Conservation (phyloP, 2,113 vertebrate genomes). For the Paramormyrops kingsleyae region DNA sequence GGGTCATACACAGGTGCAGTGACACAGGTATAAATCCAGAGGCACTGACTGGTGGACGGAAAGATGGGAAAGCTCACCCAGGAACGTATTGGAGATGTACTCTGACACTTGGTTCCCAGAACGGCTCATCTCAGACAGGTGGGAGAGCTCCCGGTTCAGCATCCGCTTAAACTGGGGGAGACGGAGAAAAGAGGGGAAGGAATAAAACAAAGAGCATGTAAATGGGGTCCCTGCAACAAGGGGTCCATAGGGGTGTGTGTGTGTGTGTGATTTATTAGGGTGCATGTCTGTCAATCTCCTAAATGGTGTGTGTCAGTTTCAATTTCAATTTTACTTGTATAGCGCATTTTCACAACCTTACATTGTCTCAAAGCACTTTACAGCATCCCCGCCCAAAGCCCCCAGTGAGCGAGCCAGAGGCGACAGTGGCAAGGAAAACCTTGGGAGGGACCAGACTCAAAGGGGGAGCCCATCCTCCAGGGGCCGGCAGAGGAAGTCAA, state of each 20-base stretch:
- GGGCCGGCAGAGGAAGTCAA: neutral
- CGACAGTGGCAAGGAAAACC: neutral
- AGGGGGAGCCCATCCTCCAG: neutral
- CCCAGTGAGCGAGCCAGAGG: neutral
- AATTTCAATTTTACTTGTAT: neutral
- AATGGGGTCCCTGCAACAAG: neutral
- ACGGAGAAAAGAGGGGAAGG: neutral
- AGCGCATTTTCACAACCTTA: neutral
- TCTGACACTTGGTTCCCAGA: constrained; percentile 93
- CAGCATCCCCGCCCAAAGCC: neutral
- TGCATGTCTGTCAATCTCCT: neutral
- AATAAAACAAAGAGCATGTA: neutral
- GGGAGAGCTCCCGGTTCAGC: constrained; percentile 87
- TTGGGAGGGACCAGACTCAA: neutral
- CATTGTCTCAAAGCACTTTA: too few relatives aligned
- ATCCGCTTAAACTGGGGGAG: constrained; percentile 69
- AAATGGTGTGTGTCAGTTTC: neutral
- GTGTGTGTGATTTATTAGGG: neutral
- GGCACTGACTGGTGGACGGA: neutral
- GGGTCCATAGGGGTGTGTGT: neutral
- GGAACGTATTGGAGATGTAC: constrained; percentile 89
- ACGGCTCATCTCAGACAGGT: constrained; percentile 90
- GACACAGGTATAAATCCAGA: neutral
- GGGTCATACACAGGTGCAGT: neutral
- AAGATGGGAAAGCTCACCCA: constrained; percentile 65